phyloP scores from a whole-genome alignment of 2,797 vertebrate species.

The Gadopsis marmoratus region DNA sequence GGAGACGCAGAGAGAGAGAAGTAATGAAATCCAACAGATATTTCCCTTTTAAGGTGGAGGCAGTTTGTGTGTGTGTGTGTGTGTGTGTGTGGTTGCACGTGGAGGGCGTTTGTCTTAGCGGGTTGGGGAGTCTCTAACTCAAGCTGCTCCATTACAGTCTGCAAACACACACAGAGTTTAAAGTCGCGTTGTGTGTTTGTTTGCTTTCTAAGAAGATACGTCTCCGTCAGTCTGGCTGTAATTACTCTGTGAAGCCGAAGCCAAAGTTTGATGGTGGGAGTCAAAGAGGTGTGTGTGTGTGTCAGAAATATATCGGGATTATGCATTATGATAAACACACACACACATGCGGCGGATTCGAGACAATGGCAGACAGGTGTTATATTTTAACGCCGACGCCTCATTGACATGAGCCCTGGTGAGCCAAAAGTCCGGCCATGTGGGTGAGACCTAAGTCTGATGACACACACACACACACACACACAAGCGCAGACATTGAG shows the following conservation, averaged over 20 bases:
- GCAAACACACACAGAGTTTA: conserved; percentile 39
- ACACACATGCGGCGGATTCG: conserved; percentile 1
- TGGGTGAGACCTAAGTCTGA: conserved; percentile 14
- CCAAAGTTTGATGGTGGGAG: conserved; percentile 54
- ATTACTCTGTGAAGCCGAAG: conserved; percentile 58
- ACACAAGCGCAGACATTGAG: conserved; percentile 60
- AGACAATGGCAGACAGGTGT: conserved; percentile 5
- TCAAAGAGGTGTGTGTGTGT: conserved; percentile 36
- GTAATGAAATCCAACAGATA: conserved; percentile 64
- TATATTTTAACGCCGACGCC: not conserved
- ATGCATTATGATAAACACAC: conserved; percentile 2
- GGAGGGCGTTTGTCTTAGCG: conserved; percentile 66
- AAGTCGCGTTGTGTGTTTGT: conserved; percentile 54
- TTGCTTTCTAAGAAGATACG: conserved; percentile 65
- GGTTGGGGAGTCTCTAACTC: conserved; percentile 69
- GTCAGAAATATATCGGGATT: conserved; percentile 46
- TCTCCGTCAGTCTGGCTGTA: conserved; percentile 54
- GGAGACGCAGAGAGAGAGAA: conserved; percentile 36
- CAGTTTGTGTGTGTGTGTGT: conserved; percentile 34
- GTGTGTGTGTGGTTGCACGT: conserved; percentile 35
- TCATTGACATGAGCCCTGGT: conserved; percentile 12
- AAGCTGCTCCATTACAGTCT: conserved; percentile 40
- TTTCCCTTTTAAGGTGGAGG: conserved; percentile 76
- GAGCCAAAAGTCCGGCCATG: not conserved
- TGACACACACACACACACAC: conserved; percentile 18